phyloP scores from a whole-genome alignment of 2,113 vertebrate genomes.

The Lasiurus borealis region DNA sequence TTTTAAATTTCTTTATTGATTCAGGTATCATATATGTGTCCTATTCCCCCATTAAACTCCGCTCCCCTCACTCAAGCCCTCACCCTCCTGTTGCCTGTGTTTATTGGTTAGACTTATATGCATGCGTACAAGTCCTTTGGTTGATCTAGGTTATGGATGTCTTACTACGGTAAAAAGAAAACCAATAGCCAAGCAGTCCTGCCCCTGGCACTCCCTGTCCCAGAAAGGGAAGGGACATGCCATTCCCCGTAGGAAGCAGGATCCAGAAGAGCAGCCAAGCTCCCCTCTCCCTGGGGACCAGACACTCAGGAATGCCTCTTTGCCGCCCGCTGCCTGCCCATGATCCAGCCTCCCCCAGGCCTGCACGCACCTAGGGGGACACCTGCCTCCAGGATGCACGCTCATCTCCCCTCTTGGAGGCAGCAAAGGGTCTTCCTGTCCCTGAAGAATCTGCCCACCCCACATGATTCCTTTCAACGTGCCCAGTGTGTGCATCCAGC shows the following conservation, averaged over 20 bases:
- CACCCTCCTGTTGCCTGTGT: too few species aligned
- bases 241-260: neutral
- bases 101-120: too few species aligned
- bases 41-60: too few species aligned
- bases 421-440: neutral
- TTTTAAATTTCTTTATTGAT: too few species aligned
- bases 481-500: neutral
- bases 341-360: neutral
- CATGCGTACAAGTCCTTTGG: too few species aligned
- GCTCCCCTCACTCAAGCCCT: too few species aligned
- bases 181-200: neutral
- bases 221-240: neutral
- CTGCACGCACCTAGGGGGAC: too few species aligned
- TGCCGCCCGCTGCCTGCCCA: neutral
- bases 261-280: neutral
- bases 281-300: neutral
- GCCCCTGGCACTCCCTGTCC: neutral
- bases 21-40: too few species aligned
- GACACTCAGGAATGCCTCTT: neutral
- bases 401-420: neutral
- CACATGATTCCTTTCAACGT: neutral
- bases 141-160: neutral
- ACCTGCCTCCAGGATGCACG: too few species aligned
- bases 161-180: neutral
- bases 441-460: neutral